phyloP scores from a whole-genome alignment of 2,113 vertebrate species.

The Hassar affinis region DNA sequence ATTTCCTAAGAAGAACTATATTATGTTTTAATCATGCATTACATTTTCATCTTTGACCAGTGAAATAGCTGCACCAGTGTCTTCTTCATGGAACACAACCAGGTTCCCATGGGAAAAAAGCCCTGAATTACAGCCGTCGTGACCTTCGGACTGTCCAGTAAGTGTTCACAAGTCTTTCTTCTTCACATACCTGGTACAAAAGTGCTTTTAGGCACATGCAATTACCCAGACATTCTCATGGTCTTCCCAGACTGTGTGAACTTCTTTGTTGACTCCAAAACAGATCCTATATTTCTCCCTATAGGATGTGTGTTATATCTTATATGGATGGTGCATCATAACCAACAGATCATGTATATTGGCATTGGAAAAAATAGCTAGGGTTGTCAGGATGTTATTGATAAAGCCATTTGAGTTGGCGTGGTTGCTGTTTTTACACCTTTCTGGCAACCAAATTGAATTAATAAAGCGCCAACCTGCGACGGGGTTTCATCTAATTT shows the following conservation, averaged over 20 bases:
- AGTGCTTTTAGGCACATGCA: constrained; percentile 37
- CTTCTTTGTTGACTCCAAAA: background rate
- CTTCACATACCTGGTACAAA: constrained; percentile 32
- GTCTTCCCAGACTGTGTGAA: constrained; percentile 20
- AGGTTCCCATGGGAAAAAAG: constrained; percentile 52
- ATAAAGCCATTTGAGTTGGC: background rate
- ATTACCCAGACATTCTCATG: constrained; percentile 43
- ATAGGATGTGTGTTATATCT: background rate
- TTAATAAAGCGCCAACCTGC: constrained; percentile 35
- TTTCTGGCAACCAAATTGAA: background rate
- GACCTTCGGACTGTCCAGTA: constrained; percentile 29
- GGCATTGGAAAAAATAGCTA: too few relatives aligned
- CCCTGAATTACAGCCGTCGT: constrained; percentile 50
- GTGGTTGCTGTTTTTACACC: background rate
- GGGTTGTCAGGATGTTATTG: background rate
- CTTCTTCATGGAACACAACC: background rate
- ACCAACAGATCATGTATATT: background rate
- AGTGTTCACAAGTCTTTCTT: constrained; percentile 39
- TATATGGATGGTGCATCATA: background rate
- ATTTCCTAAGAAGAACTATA: background rate
- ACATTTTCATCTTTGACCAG: background rate
- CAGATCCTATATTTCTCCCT: too few relatives aligned
- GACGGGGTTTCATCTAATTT: constrained; percentile 55
- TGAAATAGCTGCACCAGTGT: background rate
- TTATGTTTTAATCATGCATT: constrained; percentile 2